phyloP scores from a whole-genome alignment of 2,888 invertebrate species.

The Spatulosminthurus flaviceps region DNA sequence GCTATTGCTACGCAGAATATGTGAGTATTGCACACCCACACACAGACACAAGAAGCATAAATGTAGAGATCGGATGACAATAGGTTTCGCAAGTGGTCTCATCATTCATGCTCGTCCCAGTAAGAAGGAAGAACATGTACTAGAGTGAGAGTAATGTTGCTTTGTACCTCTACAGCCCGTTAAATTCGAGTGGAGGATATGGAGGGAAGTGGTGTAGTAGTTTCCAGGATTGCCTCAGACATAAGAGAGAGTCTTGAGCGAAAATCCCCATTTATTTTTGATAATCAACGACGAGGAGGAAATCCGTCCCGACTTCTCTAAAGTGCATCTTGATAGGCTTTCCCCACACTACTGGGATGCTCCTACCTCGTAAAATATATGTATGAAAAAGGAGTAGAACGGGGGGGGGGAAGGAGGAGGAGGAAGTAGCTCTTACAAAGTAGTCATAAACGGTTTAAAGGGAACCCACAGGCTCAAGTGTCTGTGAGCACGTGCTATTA shows the following conservation, averaged over 20 bases:
- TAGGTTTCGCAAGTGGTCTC: not conserved
- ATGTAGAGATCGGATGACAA: too few relatives aligned
- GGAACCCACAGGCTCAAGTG: not conserved
- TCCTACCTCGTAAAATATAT: not conserved
- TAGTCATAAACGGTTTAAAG: constrained; percentile 23
- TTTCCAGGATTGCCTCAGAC: not conserved
- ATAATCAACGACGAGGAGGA: constrained; percentile 44
- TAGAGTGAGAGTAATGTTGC: too few relatives aligned
- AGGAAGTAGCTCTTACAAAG: constrained; percentile 5
- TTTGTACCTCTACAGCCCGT: too few relatives aligned
- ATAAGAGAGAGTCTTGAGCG: constrained; percentile 25
- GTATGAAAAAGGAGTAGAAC: not conserved
- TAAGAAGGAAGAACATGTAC: too few relatives aligned
- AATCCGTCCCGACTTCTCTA: constrained; percentile 34
- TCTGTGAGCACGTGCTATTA: not conserved
- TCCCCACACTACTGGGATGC: not conserved
- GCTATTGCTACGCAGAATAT: too few relatives aligned
- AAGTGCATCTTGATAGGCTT: constrained; percentile 42
- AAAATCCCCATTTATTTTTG: constrained; percentile 43
- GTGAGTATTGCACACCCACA: too few relatives aligned
- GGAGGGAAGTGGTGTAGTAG: not conserved
- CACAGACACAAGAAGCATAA: too few relatives aligned
- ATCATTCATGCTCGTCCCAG: not conserved
- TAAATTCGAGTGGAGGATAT: not conserved
- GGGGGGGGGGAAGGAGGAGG: not conserved